Conservation (phyloP, 2,888 invertebrate species). For the Periphyllus acericola region DNA sequence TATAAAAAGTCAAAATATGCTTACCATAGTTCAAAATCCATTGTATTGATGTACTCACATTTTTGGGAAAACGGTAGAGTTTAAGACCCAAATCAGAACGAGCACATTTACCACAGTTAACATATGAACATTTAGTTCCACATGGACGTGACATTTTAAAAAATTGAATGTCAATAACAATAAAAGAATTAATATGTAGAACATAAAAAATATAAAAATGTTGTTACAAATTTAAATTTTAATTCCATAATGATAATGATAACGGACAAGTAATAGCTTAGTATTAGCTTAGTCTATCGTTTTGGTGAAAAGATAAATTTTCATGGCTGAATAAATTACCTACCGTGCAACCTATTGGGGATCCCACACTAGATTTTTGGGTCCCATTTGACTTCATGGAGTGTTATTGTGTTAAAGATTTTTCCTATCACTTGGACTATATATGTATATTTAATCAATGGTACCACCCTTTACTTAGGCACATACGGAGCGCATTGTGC, state of each 20-base stretch:
- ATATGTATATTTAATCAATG: conserved; percentile 28
- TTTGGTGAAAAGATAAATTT: neutral
- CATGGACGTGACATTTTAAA: conserved; percentile 12
- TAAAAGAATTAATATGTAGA: neutral
- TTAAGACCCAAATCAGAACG: neutral
- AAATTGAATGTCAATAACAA: neutral
- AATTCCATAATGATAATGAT: neutral
- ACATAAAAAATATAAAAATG: neutral
- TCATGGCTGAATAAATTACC: too few species aligned
- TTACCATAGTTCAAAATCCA: conserved; percentile 1
- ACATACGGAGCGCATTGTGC: too few species aligned
- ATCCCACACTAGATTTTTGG: conserved; percentile 21
- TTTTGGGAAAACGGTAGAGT: neutral
- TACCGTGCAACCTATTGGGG: neutral
- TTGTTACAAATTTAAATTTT: neutral
- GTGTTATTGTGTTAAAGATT: conserved; percentile 16
- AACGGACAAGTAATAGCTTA: neutral
- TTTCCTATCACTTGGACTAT: conserved; percentile 4
- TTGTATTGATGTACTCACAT: neutral
- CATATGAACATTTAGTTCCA: neutral
- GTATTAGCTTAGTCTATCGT: neutral
- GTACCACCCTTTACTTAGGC: too few species aligned
- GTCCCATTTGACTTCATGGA: neutral
- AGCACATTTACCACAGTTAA: conserved; percentile 3
- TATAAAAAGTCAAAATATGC: neutral